Conservation (phyloP, 2,888 invertebrate species). For the Oscheius sp. region DNA sequence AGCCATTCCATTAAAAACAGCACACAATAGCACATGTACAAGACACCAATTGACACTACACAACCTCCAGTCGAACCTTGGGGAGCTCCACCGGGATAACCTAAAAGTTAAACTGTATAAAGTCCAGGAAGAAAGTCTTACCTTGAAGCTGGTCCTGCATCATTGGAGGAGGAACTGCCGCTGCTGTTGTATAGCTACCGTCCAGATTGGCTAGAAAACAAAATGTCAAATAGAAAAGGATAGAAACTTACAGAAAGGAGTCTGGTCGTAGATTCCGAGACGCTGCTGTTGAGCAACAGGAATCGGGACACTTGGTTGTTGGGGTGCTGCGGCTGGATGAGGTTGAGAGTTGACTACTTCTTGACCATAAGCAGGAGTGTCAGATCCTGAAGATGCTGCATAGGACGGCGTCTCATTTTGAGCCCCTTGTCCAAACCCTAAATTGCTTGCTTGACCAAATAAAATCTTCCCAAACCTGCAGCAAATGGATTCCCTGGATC, state of each 20-base stretch:
- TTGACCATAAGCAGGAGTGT: neutral
- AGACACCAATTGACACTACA: constrained; percentile 7
- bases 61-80: constrained; percentile 33
- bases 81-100: neutral
- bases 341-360: constrained; percentile 27
- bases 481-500: constrained; percentile 43
- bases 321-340: neutral
- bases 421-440: constrained; percentile 9
- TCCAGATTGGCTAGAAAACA: constrained; percentile 52
- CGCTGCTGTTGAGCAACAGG: constrained; percentile 27
- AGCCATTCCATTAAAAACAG: too few relatives aligned
- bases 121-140: neutral
- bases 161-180: constrained; percentile 40
- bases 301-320: constrained; percentile 11
- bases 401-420: constrained; percentile 15
- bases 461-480: constrained; percentile 19
- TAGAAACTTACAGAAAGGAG: constrained; percentile 59
- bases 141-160: constrained; percentile 34
- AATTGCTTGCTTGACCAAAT: neutral
- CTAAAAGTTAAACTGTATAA: neutral
- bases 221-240: neutral
- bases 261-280: constrained; percentile 62
- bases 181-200: constrained; percentile 58
- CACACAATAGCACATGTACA: constrained; percentile 11
- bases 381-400: constrained; percentile 16